Evolutionary conservation across 2,113 vertebrate genomes (phyloP).

Genomic region (Psilopsiagon aurifrons): DNA sequence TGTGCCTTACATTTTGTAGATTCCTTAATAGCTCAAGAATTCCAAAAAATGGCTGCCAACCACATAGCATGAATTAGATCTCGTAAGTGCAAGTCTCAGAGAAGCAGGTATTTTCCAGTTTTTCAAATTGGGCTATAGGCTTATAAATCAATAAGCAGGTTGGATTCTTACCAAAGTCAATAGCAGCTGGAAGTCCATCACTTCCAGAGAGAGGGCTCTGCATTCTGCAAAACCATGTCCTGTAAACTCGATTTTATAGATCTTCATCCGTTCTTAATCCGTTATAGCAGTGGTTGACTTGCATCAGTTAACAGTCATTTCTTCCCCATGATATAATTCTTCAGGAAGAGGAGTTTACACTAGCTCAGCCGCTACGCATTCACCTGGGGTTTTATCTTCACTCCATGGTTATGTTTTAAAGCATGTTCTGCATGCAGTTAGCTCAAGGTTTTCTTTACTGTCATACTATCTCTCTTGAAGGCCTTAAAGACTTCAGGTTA

Average conservation of each 20-base stretch:
- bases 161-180: neutral
- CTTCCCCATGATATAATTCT: neutral
- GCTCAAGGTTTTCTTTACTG: neutral
- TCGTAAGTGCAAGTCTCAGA: neutral
- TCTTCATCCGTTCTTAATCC: neutral
- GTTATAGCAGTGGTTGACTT: neutral
- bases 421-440: neutral
- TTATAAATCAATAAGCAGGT: neutral
- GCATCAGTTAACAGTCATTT: neutral
- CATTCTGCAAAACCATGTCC: neutral
- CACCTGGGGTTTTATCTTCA: neutral
- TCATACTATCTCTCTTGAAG: neutral
- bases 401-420: neutral
- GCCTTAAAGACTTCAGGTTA: neutral
- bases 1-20: fast-evolving
- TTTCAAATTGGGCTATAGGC: neutral
- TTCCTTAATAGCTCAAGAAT: neutral
- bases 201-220: neutral
- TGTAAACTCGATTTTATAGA: neutral
- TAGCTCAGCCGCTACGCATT: neutral
- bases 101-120: neutral
- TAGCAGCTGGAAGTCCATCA: neutral
- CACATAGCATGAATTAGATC: neutral
- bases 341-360: neutral
- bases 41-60: neutral